Base-by-base conservation (phyloP, 2,797 vertebrate genomes). In the Cottoperca gobio region DNA sequence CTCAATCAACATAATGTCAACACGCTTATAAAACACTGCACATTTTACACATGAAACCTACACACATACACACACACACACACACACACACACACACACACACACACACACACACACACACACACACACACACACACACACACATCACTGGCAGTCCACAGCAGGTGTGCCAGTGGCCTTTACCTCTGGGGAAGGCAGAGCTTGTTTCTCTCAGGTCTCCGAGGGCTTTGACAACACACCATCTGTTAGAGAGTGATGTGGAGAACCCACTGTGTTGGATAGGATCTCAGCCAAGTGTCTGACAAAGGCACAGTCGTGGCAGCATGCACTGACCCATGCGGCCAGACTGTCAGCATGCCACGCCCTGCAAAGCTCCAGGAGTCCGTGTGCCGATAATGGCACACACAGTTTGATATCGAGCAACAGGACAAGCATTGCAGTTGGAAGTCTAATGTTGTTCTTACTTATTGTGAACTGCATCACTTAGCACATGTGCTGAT, bases 161-260 rank as follows among this genome's bases (percentile, higher is more conserved):
- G 82, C 65, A 63, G 70, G 40, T 77, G 58, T 71, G 58, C 52
- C 28, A 50, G 46, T 54, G 71, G 35, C 68, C 68, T 76, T 86
- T 65, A 67, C 77, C 82, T 71, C 73, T 72, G 66, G 71, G 70
- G 60, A 71, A 73, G 45, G 23, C 2, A 46, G 64, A 48, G 63
- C 74, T 83, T 91, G 85, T 92, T 86, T 82, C 78, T 86, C 49
- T 71, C 42, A 23, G 70, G 67, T 74, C 84, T 86, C 87, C 66
- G 8, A 67, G 71, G 76, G 78, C 58, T 86, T 80, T 82, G 85
- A 91, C 76, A 80, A 77, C 49, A 68, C 45, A 26, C 84, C 88
- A 91, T 93, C 86, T 91, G 90, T 86, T 79, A 28, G 57, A 37
- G 31, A 23, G 53, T 37, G 52, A 68, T 46, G 11, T 54, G 42